Percentiles rank a stretch among this genome's conserved stretches.
phyloP scores from a whole-genome alignment of 23 tunicate genomes.

The Phallusia fumigata region DNA sequence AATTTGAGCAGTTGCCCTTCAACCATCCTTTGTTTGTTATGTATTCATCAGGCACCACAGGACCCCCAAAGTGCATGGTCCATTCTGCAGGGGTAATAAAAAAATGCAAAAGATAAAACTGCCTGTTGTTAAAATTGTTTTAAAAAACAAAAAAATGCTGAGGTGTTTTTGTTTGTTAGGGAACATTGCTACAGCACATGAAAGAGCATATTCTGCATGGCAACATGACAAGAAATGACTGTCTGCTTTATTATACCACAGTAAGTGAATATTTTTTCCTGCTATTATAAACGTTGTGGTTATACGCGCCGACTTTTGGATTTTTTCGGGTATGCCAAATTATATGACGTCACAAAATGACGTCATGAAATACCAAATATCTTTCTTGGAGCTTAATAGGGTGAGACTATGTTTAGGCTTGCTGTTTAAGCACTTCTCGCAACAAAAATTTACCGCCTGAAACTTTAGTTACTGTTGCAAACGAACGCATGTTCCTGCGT shows the following conservation, averaged over 20 bases:
- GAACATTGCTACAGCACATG: slow-evolving; percentile 76
- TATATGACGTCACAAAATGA: too few relatives aligned
- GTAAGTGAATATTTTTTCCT: slow-evolving; percentile 8
- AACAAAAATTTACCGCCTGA: too few relatives aligned
- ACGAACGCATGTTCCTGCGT: too few relatives aligned
- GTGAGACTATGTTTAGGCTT: too few relatives aligned
- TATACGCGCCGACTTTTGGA: too few relatives aligned
- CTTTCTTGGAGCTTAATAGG: too few relatives aligned
- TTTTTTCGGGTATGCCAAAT: too few relatives aligned
- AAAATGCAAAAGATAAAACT: neutral
- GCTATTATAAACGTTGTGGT: too few relatives aligned
- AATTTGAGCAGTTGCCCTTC: slow-evolving; percentile 79
- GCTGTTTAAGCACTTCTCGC: too few relatives aligned
- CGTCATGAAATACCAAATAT: too few relatives aligned
- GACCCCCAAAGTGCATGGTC: slow-evolving; percentile 94
- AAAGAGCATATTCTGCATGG: slow-evolving; percentile 90
- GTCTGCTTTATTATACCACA: slow-evolving; percentile 70
- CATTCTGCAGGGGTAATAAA: slow-evolving; percentile 85
- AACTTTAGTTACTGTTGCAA: too few relatives aligned
- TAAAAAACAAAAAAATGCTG: neutral
- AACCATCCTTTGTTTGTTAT: slow-evolving; percentile 88
- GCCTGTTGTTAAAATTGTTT: neutral
- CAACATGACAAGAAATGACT: slow-evolving; percentile 68
- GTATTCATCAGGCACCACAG: slow-evolving; percentile 97
- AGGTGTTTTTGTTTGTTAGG: slow-evolving; percentile 47